A percentile compares a stretch with the other conserved stretches of the same genome.
Conservation (phyloP, 1,140 invertebrate species). For the Hirudo medicinalis region DNA sequence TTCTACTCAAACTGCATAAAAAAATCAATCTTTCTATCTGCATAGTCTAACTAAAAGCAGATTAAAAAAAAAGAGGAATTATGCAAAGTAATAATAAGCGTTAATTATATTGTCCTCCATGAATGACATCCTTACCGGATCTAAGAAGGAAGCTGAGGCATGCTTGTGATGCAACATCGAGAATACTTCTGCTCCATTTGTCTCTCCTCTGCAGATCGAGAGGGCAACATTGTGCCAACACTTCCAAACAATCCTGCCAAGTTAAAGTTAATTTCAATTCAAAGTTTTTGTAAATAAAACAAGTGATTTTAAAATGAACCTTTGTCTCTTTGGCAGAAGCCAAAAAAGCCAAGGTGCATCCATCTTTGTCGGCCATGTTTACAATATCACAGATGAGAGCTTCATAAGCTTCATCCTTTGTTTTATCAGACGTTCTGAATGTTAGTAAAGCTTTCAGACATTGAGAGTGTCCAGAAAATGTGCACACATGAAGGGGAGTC, state of each 20-base stretch:
- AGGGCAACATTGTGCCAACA: not conserved
- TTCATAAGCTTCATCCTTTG: conserved; percentile 21
- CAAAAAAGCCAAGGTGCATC: conserved; percentile 31
- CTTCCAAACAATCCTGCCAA: conserved; percentile 19
- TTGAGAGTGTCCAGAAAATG: conserved; percentile 28
- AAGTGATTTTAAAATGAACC: conserved; percentile 19
- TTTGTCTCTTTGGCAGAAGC: conserved; percentile 28
- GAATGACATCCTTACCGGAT: conserved; percentile 25
- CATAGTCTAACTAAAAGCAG: no score
- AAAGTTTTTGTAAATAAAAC: not conserved
- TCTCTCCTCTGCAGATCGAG: conserved; percentile 26
- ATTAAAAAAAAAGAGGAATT: no score
- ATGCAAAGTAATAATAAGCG: no score
- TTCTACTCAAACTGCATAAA: no score
- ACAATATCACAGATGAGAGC: conserved; percentile 23
- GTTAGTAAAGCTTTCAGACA: conserved; percentile 29
- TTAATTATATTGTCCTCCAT: not conserved
- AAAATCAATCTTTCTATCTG: no score
- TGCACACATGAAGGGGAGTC: conserved; percentile 33
- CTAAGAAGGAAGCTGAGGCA: conserved; percentile 29
- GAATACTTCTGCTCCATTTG: conserved; percentile 28
- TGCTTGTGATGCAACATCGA: conserved; percentile 29
- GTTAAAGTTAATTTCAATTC: not conserved
- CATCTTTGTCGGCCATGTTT: conserved; percentile 31
- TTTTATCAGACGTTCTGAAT: conserved; percentile 24